Base-by-base conservation (phyloP, 2,113 vertebrate genomes). In the Oceanodroma tethys region DNA sequence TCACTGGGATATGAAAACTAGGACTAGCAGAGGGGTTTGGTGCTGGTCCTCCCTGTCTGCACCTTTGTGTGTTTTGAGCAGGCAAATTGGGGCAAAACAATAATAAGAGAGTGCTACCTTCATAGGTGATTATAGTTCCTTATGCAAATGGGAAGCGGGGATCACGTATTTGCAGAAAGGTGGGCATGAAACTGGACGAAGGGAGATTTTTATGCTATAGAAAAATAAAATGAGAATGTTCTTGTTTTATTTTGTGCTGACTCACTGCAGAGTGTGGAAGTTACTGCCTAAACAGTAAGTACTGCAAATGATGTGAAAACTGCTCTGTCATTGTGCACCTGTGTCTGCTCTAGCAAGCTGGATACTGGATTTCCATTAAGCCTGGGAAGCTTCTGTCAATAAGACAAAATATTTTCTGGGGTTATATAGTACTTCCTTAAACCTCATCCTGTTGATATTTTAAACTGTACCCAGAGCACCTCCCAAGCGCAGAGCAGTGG, bases 211-310 rank as follows among this genome's bases (percentile, higher is more conserved):
- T 73, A 42, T 89, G 32, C 17, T 90, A 48, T 52, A 87, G 75
- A 86, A 90, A 95, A 95, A 85, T 96, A 94, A 98, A 96, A 45
- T 9, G 34, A 93, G 63, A 95, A 82, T 97, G 22, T 97, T 96
- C 79, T 97, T 96, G 82, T 98, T 98, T 96, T 98, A 90, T 98
- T 98, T 98, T 98, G 97, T 96, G 98, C 98, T 98, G 98, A 96
- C 98, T 76, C 93, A 94, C 52, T 98, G 89, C 98, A 99, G 99
- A 99, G 93, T 99, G 99, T 98, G 99, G 99, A 95, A 99, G 99
- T 98, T 99, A 99, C 97, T 99, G 99, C 98, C 97, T 99, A 91
- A 99, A 99, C 98, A 99, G 99, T 99, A 99, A 99, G 99, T 99
- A 98, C 75, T 96, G 53, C 34, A 43, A 94, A 62, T 52, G 11